Conservation (phyloP, 2,888 invertebrate species). For the Oligia strigilis region DNA sequence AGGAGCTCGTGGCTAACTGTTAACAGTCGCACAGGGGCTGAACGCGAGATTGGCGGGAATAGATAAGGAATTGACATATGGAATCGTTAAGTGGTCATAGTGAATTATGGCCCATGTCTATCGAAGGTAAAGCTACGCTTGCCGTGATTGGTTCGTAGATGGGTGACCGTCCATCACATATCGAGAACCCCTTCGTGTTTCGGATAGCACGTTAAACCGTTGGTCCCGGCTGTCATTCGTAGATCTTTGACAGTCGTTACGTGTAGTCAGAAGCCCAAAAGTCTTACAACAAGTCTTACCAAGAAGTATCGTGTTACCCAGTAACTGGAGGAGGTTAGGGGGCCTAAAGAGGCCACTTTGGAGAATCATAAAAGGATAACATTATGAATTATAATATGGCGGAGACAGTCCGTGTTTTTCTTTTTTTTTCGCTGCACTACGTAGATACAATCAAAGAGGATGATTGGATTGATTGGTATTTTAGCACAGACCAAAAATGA, state of each 20-base stretch:
- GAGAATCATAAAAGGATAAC: too few species aligned
- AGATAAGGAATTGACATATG: too few species aligned
- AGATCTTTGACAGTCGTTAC: neutral
- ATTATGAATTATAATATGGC: too few species aligned
- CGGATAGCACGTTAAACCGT: neutral
- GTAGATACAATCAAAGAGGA: too few species aligned
- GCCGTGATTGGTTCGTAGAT: neutral
- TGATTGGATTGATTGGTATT: too few species aligned
- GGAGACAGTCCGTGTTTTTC: too few species aligned
- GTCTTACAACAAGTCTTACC: too few species aligned
- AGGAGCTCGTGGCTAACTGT: neutral
- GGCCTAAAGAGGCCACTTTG: too few species aligned
- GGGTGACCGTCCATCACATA: neutral
- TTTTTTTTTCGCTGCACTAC: too few species aligned
- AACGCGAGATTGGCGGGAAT: too few species aligned
- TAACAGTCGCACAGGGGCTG: neutral
- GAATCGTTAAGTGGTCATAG: too few species aligned
- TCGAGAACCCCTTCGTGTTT: neutral
- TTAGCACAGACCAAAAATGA: too few species aligned
- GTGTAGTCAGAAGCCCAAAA: neutral
- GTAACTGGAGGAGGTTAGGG: neutral
- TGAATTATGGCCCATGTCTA: neutral
- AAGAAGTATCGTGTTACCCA: neutral
- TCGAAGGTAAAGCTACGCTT: neutral
- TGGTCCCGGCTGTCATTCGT: neutral